Evolutionary conservation across 2,888 invertebrate genomes (phyloP).

Genomic region (Andrena bicolor): DNA sequence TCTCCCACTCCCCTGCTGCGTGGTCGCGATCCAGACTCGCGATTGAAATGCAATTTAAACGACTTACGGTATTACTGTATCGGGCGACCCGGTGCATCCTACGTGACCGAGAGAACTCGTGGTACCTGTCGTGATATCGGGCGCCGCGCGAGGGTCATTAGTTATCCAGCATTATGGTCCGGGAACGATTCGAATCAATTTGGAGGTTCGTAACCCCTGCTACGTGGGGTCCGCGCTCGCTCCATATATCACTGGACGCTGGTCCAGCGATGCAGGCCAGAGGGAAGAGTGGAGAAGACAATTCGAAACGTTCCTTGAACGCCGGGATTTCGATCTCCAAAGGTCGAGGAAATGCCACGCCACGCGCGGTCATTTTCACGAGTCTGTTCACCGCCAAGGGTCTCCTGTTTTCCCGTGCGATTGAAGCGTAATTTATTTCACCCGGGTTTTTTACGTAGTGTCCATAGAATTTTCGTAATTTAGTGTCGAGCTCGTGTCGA

Average conservation of each 20-base stretch:
- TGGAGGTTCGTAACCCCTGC: conserved; percentile 68
- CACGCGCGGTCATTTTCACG: background rate
- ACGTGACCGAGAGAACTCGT: conserved; percentile 46
- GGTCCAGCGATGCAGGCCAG: conserved; percentile 41
- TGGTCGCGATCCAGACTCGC: background rate
- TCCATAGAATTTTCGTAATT: conserved; percentile 9
- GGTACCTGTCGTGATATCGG: conserved; percentile 63
- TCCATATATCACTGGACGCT: conserved; percentile 71
- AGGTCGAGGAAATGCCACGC: background rate
- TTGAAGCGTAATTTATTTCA: background rate
- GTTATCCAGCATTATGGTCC: conserved; percentile 72
- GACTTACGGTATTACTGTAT: conserved; percentile 30
- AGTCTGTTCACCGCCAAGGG: background rate
- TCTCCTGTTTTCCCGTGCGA: background rate
- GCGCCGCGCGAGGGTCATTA: conserved; percentile 68
- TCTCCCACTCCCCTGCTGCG: background rate
- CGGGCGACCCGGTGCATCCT: conserved; percentile 47
- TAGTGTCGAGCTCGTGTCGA: background rate
- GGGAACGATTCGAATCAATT: conserved; percentile 75
- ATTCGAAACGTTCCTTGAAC: conserved; percentile 46
- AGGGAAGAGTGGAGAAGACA: conserved; percentile 42
- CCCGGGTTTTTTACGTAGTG: background rate
- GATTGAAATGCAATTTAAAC: conserved; percentile 41
- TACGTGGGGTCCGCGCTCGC: conserved; percentile 55
- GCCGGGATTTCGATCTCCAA: conserved; percentile 59